These are phyloP conservation scores for Lymantria dispar DNA, from an alignment of 2,888 invertebrate species.

Conservation along the genomic window DNA sequence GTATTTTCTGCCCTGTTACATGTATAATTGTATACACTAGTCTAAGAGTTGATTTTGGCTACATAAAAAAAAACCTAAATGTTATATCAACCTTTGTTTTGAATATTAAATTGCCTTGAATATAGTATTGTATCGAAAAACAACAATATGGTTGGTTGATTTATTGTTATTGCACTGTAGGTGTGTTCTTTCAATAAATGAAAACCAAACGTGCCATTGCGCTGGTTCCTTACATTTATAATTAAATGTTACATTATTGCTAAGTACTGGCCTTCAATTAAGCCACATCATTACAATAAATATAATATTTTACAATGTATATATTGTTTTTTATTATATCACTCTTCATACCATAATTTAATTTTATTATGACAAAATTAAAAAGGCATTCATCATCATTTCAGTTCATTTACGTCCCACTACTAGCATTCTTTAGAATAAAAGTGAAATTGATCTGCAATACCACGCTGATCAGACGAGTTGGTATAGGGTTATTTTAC, in stretches of 20 bases:
- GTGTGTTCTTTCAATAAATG: conserved; percentile 17
- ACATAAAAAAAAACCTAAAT: not conserved
- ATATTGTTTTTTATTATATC: no score
- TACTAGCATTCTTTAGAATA: no score
- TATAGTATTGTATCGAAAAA: no score
- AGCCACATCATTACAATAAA: conserved; percentile 62
- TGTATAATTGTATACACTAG: conserved; percentile 13
- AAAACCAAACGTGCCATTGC: conserved; percentile 59
- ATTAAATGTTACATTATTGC: conserved; percentile 41
- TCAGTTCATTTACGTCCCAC: no score
- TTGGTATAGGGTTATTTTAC: no score
- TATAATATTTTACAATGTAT: conserved; percentile 64
- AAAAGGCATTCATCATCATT: no score
- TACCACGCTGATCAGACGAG: no score
- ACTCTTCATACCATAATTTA: no score
- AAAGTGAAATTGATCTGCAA: no score
- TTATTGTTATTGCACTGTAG: conserved; percentile 5
- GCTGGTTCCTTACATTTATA: conserved; percentile 59
- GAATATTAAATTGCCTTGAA: not conserved
- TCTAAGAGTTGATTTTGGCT: conserved; percentile 20
- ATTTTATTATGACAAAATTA: no score
- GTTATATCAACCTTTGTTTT: not conserved
- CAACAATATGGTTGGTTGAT: not conserved
- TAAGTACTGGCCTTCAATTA: conserved; percentile 49
- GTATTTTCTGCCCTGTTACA: conserved; percentile 17